Evolutionary conservation across 2,797 vertebrate genomes (phyloP), one percentile per base, ranked within the genome.

Genomic region (Tarsius wallacei): DNA sequence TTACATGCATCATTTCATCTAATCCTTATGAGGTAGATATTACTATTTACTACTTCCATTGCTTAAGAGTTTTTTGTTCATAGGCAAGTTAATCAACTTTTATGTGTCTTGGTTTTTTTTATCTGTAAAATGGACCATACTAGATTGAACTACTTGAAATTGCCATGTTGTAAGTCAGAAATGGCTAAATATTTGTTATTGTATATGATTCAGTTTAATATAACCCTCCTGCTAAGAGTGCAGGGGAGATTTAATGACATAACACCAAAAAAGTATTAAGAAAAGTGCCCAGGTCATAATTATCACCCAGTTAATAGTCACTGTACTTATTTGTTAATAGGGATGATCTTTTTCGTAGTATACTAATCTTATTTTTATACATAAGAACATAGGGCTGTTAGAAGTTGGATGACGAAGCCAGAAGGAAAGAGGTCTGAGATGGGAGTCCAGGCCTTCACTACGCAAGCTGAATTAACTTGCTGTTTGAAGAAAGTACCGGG

Each of bases 101-200:
- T 73, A 33, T 82, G 9, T 51, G 7, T 42, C 73, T 73, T 42
- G 5, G 7, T 80, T 80, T 94, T 94, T 76, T 36, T 84, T 36
- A 76, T 66, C 36, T 90, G 28, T 91, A 73, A 96, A 90, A 87
- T 66, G 16, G 66, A 10, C 31, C 42, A 14, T 57, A 66, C 80
- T 83, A 83, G 31, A 7, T 91, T 82, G 36, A 80, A 47, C 6
- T 36, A 76, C 63, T 64, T n/a, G 28, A 82, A 70, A 71, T 33
- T 57, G 36, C 12, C 12, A 64, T 76, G 57, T 66, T 71, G 2
- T 73, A 71, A 7, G 7, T 78, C 16, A 83, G 15, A 71, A 85
- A 91, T 42, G 19, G 59, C 47, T 71, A 89, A 93, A 63, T 89
- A 77, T 53, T 90, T 28, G 47, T 22, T 90, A 91, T 66, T 82